Percentiles rank a stretch among this genome's conserved stretches.
These are phyloP conservation scores for Penaeus monodon DNA, from an alignment of 2,888 invertebrate genomes.

Conservation along the genomic window DNA sequence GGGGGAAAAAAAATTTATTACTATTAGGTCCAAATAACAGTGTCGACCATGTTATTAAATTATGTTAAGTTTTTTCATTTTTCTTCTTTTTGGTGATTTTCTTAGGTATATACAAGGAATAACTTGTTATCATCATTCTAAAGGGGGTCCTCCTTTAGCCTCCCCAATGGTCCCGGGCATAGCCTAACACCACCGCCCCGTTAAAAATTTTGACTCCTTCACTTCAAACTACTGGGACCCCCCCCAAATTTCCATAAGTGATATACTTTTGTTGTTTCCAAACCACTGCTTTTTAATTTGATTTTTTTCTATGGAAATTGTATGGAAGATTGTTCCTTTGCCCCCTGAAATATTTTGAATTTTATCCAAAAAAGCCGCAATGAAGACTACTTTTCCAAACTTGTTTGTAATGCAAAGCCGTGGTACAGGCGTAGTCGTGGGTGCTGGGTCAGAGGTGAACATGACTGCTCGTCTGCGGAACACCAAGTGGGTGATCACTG, in stretches of 20 bases:
- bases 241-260: conserved; percentile 58
- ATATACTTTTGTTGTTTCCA: neutral
- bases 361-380: too few species aligned
- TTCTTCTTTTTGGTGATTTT: neutral
- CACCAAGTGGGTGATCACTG: conserved; percentile 60
- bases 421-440: conserved; percentile 47
- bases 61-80: neutral
- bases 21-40: too few species aligned
- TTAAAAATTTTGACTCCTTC: conserved; percentile 46
- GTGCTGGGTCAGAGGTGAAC: conserved; percentile 46
- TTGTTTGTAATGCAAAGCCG: conserved; percentile 17
- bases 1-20: too few species aligned
- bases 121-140: conserved; percentile 14
- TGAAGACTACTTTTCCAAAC: neutral
- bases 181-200: conserved; percentile 56
- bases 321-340: too few species aligned
- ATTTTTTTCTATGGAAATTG: too few species aligned
- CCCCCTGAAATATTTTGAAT: too few species aligned
- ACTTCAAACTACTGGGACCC: conserved; percentile 52
- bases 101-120: neutral
- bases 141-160: conserved; percentile 32
- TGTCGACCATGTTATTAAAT: too few species aligned
- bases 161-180: conserved; percentile 44
- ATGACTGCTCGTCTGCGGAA: conserved; percentile 4
- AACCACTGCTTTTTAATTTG: neutral